A percentile compares a stretch with the other conserved stretches of the same genome.
These are phyloP conservation scores for Elgaria multicarinata DNA, from an alignment of 2,113 vertebrate species.

Conservation along the genomic window DNA sequence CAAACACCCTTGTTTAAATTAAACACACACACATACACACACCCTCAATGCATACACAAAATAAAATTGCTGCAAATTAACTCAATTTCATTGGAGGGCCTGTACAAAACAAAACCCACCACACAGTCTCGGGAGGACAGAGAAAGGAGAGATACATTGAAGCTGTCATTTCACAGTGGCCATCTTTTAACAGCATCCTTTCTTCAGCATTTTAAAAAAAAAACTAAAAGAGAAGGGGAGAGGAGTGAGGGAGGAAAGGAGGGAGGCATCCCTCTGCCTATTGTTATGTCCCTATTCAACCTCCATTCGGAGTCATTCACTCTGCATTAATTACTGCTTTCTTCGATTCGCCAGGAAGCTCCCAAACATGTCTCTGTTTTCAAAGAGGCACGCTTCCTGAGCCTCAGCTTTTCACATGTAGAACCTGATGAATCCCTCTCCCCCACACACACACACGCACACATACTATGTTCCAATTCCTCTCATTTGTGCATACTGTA, in stretches of 20 bases:
- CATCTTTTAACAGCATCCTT: conserved; percentile 83
- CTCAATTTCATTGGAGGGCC: conserved; percentile 73
- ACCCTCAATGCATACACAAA: conserved; percentile 74
- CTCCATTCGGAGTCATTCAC: conserved; percentile 85
- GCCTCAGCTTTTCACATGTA: conserved; percentile 85
- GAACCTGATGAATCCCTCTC: conserved; percentile 75
- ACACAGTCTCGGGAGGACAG: conserved; percentile 65
- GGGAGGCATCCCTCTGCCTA: conserved; percentile 56
- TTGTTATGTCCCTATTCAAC: conserved; percentile 82
- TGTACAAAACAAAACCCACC: conserved; percentile 79
- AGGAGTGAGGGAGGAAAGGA: no score
- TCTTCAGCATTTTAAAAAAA: conserved; percentile 80
- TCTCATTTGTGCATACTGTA: conserved; percentile 84
- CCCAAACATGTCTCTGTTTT: conserved; percentile 80
- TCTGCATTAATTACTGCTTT: conserved; percentile 87
- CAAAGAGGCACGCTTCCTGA: conserved; percentile 83
- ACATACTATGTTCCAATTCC: conserved; percentile 55
- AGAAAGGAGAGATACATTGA: conserved; percentile 65
- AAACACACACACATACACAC: conserved; percentile 14
- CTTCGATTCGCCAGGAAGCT: conserved; percentile 76
- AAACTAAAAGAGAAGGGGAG: conserved; percentile 38
- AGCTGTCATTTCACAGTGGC: conserved; percentile 76
- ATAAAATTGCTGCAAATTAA: conserved; percentile 84
- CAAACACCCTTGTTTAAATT: conserved; percentile 60
- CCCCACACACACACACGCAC: neutral